Evolutionary conservation across 1,140 invertebrate genomes (phyloP), one percentile per base, ranked within the genome.

Genomic region (Drosophila pandora): DNA sequence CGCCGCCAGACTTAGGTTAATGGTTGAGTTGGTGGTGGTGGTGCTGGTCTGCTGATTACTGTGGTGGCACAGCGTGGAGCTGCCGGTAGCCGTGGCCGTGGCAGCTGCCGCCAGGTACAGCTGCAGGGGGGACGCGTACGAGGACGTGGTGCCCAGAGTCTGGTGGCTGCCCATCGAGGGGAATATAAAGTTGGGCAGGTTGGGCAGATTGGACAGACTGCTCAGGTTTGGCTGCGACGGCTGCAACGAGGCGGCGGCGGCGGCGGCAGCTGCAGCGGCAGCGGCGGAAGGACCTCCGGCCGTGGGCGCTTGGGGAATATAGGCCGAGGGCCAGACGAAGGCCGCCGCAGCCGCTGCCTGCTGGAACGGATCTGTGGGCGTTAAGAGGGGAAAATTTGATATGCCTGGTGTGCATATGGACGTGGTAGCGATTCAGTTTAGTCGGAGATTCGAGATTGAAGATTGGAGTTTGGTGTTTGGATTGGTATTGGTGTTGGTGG

Each of bases 281-380:
- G 61, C 73, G 47, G 61, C 61, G 1, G 72, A 57, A 93, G 93
- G 76, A 94, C 94, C 79, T 93, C 94, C 52, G 94, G 95, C 95
- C 93, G 95, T 48, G 23, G 76, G 71, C 30, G 72, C 72, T 49
- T 90, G 89, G 8, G 84, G 89, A 55, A 90, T 80, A 54, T 90
- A 90, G 45, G 84, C 79, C 13, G 90, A 91, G 50, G 90, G 85
- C 90, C 87, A 91, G 41, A 91, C 90, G 37, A 91, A 89, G 25
- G 82, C 85, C 55, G 90, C 90, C 3, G 96, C 87, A 48, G 89
- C 94, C n/a, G 95, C 94, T 1, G 95, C 94, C 89, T 96, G 95
- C 75, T 95, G 95, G 90, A 95, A 93, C 84, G 95, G 94, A 91
- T 96, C 95, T 93, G 94, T 90, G 93, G 92, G 85, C 78, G 82